Conservation (phyloP, 2,113 vertebrate species). For the Ammodytes dubius region DNA sequence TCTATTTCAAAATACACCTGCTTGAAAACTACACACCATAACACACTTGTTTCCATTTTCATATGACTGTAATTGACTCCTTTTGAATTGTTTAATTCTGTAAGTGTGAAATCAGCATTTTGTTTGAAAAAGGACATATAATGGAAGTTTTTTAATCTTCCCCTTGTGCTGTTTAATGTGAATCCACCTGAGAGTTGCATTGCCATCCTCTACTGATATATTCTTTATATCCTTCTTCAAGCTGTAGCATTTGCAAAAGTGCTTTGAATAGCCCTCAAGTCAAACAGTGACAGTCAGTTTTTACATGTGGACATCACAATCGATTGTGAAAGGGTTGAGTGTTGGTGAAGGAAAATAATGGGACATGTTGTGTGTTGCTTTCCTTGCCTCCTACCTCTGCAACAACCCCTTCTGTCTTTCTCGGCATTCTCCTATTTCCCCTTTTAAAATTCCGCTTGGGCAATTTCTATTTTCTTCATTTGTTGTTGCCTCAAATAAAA, state of each 20-base stretch:
- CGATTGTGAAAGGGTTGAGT: neutral
- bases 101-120: neutral
- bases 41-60: neutral
- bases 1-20: neutral
- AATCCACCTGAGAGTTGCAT: neutral
- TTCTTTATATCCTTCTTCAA: neutral
- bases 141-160: neutral
- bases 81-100: neutral
- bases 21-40: neutral
- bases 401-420: neutral
- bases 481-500: conserved; percentile 21
- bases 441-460: neutral
- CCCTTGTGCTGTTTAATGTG: neutral
- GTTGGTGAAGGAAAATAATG: neutral
- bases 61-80: neutral
- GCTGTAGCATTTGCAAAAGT: neutral
- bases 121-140: neutral
- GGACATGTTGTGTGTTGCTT: neutral
- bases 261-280: neutral
- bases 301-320: conserved; percentile 10
- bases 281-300: neutral
- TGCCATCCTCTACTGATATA: too few relatives aligned
- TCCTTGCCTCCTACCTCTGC: neutral
- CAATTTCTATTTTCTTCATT: neutral
- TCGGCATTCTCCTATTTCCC: neutral